Base-by-base conservation (phyloP, 2,797 vertebrate species). In the Acanthurus leucopareius region DNA sequence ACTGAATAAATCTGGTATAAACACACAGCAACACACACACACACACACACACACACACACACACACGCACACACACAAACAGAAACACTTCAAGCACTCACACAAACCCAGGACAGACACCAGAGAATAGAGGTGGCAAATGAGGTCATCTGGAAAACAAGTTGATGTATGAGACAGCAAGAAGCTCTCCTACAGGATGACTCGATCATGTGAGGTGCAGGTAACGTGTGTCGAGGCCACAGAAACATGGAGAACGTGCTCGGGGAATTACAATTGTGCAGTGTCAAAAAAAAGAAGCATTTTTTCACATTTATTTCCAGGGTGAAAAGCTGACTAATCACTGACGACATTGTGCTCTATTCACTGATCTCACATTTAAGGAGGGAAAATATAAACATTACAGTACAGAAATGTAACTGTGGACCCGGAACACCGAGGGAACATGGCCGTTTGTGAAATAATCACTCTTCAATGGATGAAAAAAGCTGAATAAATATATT, bases 121-220 rank as follows among this genome's bases (percentile, higher is more conserved):
- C 61, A 53, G 61, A 77, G 75, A 85, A 69, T 38, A 61, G 63
- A 83, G 64, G 76, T 76, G 84, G 69, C 82, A 87, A 82, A 86
- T 63, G 79, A 90, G 86, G 89, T 88, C 73, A 80, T 42, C 57
- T 53, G 68, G 59, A 88, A 83, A 84, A 77, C 66, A 57, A 47
- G 49, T 69, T 63, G 67, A 45, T 57, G 48, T 76, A 48, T 59
- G 38, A 86, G 77, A 77, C 78, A 49, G 67, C 61, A 64, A 88
- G 61, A 48, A 71, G 61, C 51, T 61, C 59, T n/a, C n/a, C 75
- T 63, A 28, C 67, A 69, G 40, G 15, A 49, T 47, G 82, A 77
- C 73, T 51, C 54, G 78, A 82, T 56, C 73, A 86, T 70, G 20
- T 71, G 20, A 67, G 16, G 32, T 59, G 54, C 66, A 83, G 61